Base-by-base conservation (phyloP, 2,113 vertebrate species). In the Emydura subglobosa region DNA sequence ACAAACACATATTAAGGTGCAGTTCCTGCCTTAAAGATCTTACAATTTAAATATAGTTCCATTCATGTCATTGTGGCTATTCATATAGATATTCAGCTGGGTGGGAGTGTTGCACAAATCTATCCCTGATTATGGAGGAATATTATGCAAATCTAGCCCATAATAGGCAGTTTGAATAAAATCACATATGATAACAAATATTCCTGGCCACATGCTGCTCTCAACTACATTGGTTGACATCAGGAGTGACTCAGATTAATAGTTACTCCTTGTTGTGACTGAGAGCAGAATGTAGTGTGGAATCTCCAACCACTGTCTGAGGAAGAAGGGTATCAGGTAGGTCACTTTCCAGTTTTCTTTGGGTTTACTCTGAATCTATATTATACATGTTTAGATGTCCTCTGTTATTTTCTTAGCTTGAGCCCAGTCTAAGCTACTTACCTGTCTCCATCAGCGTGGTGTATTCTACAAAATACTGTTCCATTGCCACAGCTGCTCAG, bases 31-130 rank as follows among this genome's bases (percentile, higher is more conserved):
- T 44, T 39, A 76, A 25, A 76, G 10, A 76, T 21, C 42, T 42
- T 76, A 44, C 12, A 14, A 14, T 44, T 27, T 27, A 44, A 76
- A 76, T 74, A 39, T 42, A 42, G 22, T 42, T 25, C 5, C 10
- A 42, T 44, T 76, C 12, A 76, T 76, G 25, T 44, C 5, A 44
- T 76, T 76, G 74, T 27, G 24, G 25, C 24, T 44, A 27, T 76
- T 76, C 74, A 47, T 12, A 11, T 76, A 83, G 85, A 2, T 51
- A 76, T 59, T 68, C 90, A 55, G 17, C 51, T 65, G 57, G 25
- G 39, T 21, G 14, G 83, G 12, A 87, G 91, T 85, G n/a, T n/a
- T 85, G 53, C 89, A 89, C 61, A 68, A n/a, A 68, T 68, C 16
- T 68, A n/a, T 65, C 65, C 34, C 34, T 68, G 17, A 19, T 9